Base-by-base conservation (phyloP, 2,888 invertebrate species). In the Parnassius glacialis region DNA sequence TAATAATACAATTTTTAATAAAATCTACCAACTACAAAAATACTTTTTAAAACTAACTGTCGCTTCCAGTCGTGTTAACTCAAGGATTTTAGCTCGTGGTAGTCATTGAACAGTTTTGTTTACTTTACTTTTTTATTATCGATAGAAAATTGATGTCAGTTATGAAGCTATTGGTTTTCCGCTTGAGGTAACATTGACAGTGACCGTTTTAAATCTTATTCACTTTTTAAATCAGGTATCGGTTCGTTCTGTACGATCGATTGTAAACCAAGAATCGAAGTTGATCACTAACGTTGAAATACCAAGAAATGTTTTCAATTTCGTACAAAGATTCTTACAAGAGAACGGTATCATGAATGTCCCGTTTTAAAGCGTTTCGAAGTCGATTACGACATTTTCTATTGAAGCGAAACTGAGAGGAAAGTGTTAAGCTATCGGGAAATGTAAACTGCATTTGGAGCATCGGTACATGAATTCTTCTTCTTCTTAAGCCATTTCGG, bases 101-200 rank as follows among this genome's bases (percentile, higher is more conserved):
- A 34, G 34, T 7, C 34, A 34, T 7, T 71, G 67, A 75, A 74
- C 71, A 69, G 67, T 68, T 70, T 66, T 75, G 77, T 84, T 85
- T 86, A 80, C 84, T 84, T 85, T 81, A 75, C 67, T 80, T 85
- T 87, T 88, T 88, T 86, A 60, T 74, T 59, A 63, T 75, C 68
- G 70, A 73, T 69, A 74, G 71, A 72, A 78, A 81, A 83, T 80
- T 76, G 76, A 79, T 76, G 74, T 74, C 71, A 68, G 76, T 77
- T 79, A 70, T 72, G 62, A 68, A 69, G 67, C 69, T 69, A 70
- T 70, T 70, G 65, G 64, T 62, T 68, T 70, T 71, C 44, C 53
- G 50, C 48, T 42, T 25, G 41, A 47, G 11, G 53, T 57, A 57
- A 51, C 48, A 47, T 61, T 52, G 45, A 52, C 52, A 61, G 3